These are phyloP conservation scores for Drosophila saltans DNA, from an alignment of 1,140 invertebrate species.

Conservation along the genomic window DNA sequence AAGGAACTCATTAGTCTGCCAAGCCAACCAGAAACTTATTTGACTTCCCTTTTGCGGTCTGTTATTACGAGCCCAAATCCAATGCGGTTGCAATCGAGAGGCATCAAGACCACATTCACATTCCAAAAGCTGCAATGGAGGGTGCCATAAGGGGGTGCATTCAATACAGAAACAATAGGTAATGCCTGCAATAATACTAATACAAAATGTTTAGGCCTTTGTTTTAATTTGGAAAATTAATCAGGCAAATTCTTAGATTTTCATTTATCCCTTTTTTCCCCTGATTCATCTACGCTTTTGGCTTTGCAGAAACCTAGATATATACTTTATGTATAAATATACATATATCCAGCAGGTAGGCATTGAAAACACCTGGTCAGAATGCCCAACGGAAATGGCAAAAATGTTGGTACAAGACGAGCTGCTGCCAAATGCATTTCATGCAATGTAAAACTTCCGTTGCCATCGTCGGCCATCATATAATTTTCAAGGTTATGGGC, in stretches of 20 bases:
- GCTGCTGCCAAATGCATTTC: constrained; percentile 32
- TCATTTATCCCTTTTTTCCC: no score
- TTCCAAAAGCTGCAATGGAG: neutral
- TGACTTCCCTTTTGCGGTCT: neutral
- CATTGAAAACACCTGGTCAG: neutral
- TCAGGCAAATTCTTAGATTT: no score
- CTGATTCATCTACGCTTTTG: neutral
- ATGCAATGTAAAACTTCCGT: constrained; percentile 39
- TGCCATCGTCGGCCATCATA: constrained; percentile 3
- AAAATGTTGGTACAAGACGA: constrained; percentile 31
- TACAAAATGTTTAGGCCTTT: no score
- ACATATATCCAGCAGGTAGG: neutral
- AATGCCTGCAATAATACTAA: no score
- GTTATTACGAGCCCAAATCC: constrained; percentile 1
- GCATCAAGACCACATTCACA: no score
- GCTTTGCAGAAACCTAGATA: neutral
- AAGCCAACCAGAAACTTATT: constrained; percentile 27
- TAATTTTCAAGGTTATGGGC: constrained; percentile 43
- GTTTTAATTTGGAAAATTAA: no score
- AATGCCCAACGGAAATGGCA: constrained; percentile 35
- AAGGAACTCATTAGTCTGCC: constrained; percentile 37
- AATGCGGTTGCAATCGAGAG: neutral
- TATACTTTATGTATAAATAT: neutral
- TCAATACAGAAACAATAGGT: no score
- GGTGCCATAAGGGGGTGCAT: neutral